phyloP scores from a whole-genome alignment of 2,113 vertebrate genomes.

The Tichodroma muraria region DNA sequence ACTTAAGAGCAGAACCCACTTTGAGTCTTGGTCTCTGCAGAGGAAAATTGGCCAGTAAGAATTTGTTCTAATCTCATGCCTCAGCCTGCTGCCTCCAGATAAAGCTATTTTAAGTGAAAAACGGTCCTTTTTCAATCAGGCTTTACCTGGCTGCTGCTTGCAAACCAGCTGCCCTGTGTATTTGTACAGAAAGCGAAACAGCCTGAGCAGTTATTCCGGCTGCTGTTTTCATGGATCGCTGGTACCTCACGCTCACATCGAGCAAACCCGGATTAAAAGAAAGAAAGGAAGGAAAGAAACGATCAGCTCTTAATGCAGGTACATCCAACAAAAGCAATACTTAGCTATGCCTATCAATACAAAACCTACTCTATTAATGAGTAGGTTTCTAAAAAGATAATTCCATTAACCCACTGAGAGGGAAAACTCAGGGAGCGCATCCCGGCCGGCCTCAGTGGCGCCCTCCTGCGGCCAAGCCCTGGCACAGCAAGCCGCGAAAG shows the following conservation, averaged over 20 bases:
- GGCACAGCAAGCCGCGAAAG: no score
- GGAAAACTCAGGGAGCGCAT: neutral
- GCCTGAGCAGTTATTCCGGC: constrained; percentile 61
- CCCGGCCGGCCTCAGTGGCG: neutral
- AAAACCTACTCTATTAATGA: neutral
- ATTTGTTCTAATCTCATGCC: neutral
- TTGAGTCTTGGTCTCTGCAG: neutral
- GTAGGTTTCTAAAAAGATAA: neutral
- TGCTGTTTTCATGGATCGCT: constrained; percentile 57
- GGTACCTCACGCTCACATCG: constrained; percentile 84
- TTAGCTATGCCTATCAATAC: neutral
- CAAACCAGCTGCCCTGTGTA: constrained; percentile 87
- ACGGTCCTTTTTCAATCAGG: neutral
- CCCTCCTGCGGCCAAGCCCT: no score
- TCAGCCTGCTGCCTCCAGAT: neutral
- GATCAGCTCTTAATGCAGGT: neutral
- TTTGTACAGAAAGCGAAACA: constrained; percentile 78
- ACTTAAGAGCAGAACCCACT: neutral
- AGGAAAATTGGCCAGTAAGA: neutral
- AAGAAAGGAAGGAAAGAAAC: neutral
- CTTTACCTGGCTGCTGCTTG: constrained; percentile 89
- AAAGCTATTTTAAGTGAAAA: neutral
- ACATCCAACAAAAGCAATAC: neutral
- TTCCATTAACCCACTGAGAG: neutral
- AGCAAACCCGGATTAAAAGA: constrained; percentile 76